Base-by-base conservation (phyloP, 2,888 invertebrate species). In the Ctena decussata region DNA sequence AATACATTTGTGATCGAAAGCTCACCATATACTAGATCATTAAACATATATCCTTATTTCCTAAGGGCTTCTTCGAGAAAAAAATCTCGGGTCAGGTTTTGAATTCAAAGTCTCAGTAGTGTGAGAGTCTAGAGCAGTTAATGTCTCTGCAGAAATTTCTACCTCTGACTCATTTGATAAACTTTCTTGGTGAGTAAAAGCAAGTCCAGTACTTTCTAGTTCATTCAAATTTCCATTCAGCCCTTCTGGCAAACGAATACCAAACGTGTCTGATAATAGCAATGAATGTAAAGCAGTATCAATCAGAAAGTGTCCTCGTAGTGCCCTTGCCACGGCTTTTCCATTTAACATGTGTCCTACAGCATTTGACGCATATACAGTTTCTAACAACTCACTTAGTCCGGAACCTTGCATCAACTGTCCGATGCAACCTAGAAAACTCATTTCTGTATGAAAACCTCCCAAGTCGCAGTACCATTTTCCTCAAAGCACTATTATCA, bases 401-500 rank as follows among this genome's bases (percentile, higher is more conserved):
- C 91, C 91, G 30, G 91, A 88, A 0, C 85, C 85, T 69, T 70
- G 76, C 85, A 85, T 85, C 12, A 78, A 24, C 30, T 82, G 41
- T 1, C 92, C 91, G 74, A 92, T 92, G 79, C 83, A 80, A 0
- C 90, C 88, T n/a, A 92, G 46, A 53, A 85, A 93, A 46, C 90
- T 92, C 91, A 90, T 92, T 1, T 75, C 57, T 35, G 75, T 78
- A 69, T 91, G 87, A 89, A 89, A 84, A 84, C 37, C 71, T 79
- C 2, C 65, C 65, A 1, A 65, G 18, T 1, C 65, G 65, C 1
- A 65, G 35, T 35, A 65, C 35, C 18, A 65, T 27, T 5, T 15
- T 57, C 2, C 15, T 24, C 27, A 57, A 27, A 46, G 3, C 6
- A 15, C 41, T 41, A 41, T 41, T 15, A 11, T 6, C 41, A 41